Conservation (phyloP, 2,888 invertebrate genomes). For the Chydorus sphaericus region DNA sequence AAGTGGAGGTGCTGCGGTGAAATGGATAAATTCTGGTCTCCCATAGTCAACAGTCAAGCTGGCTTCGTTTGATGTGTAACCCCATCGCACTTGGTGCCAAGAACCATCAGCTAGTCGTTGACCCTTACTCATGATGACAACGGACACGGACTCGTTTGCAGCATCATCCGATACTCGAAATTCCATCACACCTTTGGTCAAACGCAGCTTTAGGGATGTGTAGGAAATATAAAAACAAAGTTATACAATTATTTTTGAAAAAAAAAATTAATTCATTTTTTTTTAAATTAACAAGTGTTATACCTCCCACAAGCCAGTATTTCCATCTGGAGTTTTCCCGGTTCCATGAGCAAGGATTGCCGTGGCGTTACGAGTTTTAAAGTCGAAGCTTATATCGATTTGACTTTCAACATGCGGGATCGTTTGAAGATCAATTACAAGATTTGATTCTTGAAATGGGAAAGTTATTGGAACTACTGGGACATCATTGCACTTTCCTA, state of each 20-base stretch:
- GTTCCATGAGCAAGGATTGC: constrained; percentile 75
- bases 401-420: not conserved
- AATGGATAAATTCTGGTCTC: constrained; percentile 6
- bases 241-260: not conserved
- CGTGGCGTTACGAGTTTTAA: constrained; percentile 66
- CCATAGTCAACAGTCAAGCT: constrained; percentile 55
- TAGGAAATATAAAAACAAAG: too few species aligned
- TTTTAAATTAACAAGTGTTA: constrained; percentile 10
- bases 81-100: constrained; percentile 65
- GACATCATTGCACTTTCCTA: constrained; percentile 58
- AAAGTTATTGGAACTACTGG: constrained; percentile 80
- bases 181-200: constrained; percentile 69
- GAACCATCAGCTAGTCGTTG: constrained; percentile 47
- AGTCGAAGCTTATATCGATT: constrained; percentile 44
- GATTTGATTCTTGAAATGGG: constrained; percentile 73
- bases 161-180: constrained; percentile 63
- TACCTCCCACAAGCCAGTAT: constrained; percentile 73
- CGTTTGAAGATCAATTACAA: constrained; percentile 48
- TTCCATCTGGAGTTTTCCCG: constrained; percentile 45
- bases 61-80: constrained; percentile 57
- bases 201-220: constrained; percentile 46
- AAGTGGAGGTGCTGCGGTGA: constrained; percentile 10
- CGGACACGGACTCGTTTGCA: constrained; percentile 62
- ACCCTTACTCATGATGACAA: constrained; percentile 41
- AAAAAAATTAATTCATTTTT: not conserved